Base-by-base conservation (phyloP, 2,797 vertebrate species). In the Coregonus ussuriensis region DNA sequence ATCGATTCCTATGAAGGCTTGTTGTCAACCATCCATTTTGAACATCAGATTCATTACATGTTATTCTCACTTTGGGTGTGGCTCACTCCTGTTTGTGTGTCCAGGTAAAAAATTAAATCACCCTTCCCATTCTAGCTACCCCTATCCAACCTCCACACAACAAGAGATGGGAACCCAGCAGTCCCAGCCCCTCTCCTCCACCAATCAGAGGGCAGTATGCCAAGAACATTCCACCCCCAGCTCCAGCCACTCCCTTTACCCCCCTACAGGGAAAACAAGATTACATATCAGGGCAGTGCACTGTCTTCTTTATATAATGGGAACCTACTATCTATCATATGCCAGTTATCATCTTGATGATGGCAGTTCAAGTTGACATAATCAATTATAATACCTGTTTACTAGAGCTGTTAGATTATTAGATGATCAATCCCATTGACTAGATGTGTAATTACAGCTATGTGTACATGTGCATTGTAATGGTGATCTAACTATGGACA, bases 171-270 rank as follows among this genome's bases (percentile, higher is more conserved):
- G 62, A 37, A 25, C 51, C n/a, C 54, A 2, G 16, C 18, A 6
- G 16, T n/a, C 54, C 71, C 35, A 77, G 41, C 69, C 76, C 76
- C 76, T 31, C 29, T 16, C 71, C 76, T 72, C 53, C 33, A 35
- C 76, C 76, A 77, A 77, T 77, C 76, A 77, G 6, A 71, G 56
- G 5, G 35, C 54, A 77, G 76, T 51, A n/a, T 72, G 56, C 25
- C 71, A 72, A 29, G 47, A 53, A 53, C 41, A 54, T 3, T 25
- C 70, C 51, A 51, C 51, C 18, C 71, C 71, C 47, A 54, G 4
- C 70, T 3, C 47, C 14, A 59, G 18, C 54, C 18, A 4, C n/a
- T 51, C 25, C 25, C 47, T 51, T 4, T 72, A 25, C 25, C 53
- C 25, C 4, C 63, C 15, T n/a, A 7, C 6, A 41, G 54, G 54